Evolutionary conservation across 2,888 invertebrate genomes (phyloP).

Genomic region (Standfussiana lucernea): DNA sequence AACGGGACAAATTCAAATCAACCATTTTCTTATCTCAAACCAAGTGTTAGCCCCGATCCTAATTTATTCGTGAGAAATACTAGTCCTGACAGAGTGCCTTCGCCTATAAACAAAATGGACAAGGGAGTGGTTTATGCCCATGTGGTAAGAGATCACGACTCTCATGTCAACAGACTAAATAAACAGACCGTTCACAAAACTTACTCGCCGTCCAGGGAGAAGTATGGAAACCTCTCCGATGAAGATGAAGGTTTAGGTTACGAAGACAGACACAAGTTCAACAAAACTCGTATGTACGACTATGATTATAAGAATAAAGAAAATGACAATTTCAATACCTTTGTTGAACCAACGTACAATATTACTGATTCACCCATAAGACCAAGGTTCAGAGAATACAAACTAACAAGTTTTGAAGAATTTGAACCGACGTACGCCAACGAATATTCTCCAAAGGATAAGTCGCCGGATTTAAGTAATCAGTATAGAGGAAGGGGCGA

Average conservation of each 20-base stretch:
- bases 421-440: slow-evolving; percentile 89
- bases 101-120: slow-evolving; percentile 88
- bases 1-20: slow-evolving; percentile 93
- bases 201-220: slow-evolving; percentile 85
- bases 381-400: slow-evolving; percentile 91
- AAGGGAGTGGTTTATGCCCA: slow-evolving; percentile 94
- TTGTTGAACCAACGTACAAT: slow-evolving; percentile 83
- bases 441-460: slow-evolving; percentile 80
- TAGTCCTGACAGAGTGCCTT: slow-evolving; percentile 87
- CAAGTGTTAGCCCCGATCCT: slow-evolving; percentile 89
- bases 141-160: slow-evolving; percentile 90
- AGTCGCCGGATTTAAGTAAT: slow-evolving; percentile 81
- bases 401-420: slow-evolving; percentile 88
- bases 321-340: slow-evolving; percentile 84
- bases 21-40: slow-evolving; percentile 95
- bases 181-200: slow-evolving; percentile 90
- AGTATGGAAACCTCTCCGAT: slow-evolving; percentile 92
- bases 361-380: slow-evolving; percentile 91
- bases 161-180: slow-evolving; percentile 73
- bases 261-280: slow-evolving; percentile 90
- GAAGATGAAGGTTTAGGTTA: slow-evolving; percentile 95
- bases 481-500: slow-evolving; percentile 91
- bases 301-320: slow-evolving; percentile 87
- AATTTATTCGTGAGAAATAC: slow-evolving; percentile 84
- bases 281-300: slow-evolving; percentile 80